These are phyloP conservation scores for Pollenia labialis DNA, from an alignment of 2,888 invertebrate genomes.

Conservation along the genomic window DNA sequence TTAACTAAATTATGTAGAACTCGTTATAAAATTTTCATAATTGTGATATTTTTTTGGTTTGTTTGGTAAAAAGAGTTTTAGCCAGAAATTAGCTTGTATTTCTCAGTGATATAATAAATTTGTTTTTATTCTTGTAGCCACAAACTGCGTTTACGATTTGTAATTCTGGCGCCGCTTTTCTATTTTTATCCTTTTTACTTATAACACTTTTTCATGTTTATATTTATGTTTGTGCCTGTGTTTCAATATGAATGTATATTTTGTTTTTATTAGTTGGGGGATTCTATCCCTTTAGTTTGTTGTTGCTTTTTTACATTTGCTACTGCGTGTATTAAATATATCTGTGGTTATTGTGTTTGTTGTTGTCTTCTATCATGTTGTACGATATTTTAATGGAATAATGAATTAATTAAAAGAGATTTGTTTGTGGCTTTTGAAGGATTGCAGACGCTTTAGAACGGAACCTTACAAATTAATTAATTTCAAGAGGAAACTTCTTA, in stretches of 20 bases:
- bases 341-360: conserved; percentile 22
- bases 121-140: conserved; percentile 34
- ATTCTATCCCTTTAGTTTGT: conserved; percentile 14
- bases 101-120: not conserved
- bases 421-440: conserved; percentile 82
- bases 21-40: conserved; percentile 49
- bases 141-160: conserved; percentile 64
- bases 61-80: conserved; percentile 30
- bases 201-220: conserved; percentile 30
- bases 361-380: conserved; percentile 52
- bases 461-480: conserved; percentile 71
- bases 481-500: conserved; percentile 67
- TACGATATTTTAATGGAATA: conserved; percentile 79
- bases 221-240: not conserved
- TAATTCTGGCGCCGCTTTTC: conserved; percentile 47
- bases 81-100: conserved; percentile 53
- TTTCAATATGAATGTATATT: not conserved
- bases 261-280: conserved; percentile 26
- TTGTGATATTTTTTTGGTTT: conserved; percentile 41
- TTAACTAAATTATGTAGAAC: conserved; percentile 41
- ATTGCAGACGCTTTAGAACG: conserved; percentile 75
- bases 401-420: conserved; percentile 83
- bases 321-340: conserved; percentile 12
- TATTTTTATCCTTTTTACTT: conserved; percentile 39
- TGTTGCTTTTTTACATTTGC: conserved; percentile 12